Evolutionary conservation across 2,113 vertebrate genomes (phyloP).

Genomic region (Triplophysa tibetana): DNA sequence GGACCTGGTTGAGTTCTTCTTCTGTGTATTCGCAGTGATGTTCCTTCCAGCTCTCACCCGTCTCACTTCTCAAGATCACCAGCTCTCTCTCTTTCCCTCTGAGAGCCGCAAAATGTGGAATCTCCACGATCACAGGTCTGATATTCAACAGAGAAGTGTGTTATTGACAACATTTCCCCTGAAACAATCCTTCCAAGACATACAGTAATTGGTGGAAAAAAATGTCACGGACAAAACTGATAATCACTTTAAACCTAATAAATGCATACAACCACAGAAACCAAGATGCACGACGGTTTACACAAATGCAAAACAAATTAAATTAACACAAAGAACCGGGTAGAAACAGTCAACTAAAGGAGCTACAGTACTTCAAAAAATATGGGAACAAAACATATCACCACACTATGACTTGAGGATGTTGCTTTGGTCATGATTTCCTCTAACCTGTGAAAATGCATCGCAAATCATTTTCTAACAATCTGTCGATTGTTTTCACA

Average conservation of each 20-base stretch:
- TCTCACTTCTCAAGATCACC: constrained; percentile 94
- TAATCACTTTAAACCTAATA: not conserved
- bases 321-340: not conserved
- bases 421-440: constrained; percentile 21
- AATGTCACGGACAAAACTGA: not conserved
- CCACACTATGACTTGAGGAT: not conserved
- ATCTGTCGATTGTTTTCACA: constrained; percentile 10
- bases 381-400: not conserved
- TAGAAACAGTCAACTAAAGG: not conserved
- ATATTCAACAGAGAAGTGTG: constrained; percentile 18
- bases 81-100: constrained; percentile 92
- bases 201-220: not conserved
- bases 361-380: not conserved
- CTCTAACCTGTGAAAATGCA: constrained; percentile 27
- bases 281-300: constrained; percentile 10
- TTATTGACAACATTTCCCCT: not conserved
- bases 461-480: not conserved
- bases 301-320: not conserved
- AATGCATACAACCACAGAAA: constrained; percentile 15
- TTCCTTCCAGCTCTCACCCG: constrained; percentile 97
- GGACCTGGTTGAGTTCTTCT: constrained; percentile 93
- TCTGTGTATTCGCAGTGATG: constrained; percentile 94
- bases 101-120: constrained; percentile 95
- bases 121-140: constrained; percentile 98
- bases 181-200: not conserved